These are phyloP conservation scores for Eupithecia subfuscata DNA, from an alignment of 2,888 invertebrate genomes.

Conservation along the genomic window DNA sequence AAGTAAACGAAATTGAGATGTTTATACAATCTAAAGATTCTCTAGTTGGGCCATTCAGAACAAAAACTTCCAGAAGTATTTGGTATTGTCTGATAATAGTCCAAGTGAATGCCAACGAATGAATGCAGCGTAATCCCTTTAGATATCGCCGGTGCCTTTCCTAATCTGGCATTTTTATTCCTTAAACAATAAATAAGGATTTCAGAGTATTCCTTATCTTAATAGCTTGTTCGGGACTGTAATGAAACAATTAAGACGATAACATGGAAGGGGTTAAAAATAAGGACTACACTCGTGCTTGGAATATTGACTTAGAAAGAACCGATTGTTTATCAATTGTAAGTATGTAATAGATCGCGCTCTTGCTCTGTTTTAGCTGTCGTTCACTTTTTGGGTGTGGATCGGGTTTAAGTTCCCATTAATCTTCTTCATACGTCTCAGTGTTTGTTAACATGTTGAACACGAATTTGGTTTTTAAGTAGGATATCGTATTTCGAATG, in stretches of 20 bases:
- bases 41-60: not conserved
- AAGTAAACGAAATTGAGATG: not conserved
- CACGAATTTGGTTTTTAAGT: slow-evolving; percentile 67
- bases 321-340: not conserved
- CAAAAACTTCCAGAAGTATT: slow-evolving; percentile 6
- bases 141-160: slow-evolving; percentile 22
- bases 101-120: slow-evolving; percentile 16
- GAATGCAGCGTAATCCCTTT: slow-evolving; percentile 23
- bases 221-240: slow-evolving; percentile 60
- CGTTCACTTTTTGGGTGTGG: slow-evolving; percentile 13
- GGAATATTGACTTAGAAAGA: not conserved
- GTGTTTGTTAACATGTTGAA: slow-evolving; percentile 73
- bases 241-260: slow-evolving; percentile 77
- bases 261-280: slow-evolving; percentile 44
- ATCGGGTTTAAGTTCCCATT: slow-evolving; percentile 51
- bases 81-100: slow-evolving; percentile 7
- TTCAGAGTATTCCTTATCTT: slow-evolving; percentile 59
- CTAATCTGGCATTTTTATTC: slow-evolving; percentile 40
- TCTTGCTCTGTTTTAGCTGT: not conserved
- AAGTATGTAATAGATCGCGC: not conserved
- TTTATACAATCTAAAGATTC: not conserved
- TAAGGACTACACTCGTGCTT: not conserved
- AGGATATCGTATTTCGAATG: slow-evolving; percentile 29
- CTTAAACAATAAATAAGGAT: slow-evolving; percentile 47
- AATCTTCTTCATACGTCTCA: slow-evolving; percentile 69